Evolutionary conservation across 2,113 vertebrate genomes (phyloP).

Genomic region (Gasterosteus aculeatus): DNA sequence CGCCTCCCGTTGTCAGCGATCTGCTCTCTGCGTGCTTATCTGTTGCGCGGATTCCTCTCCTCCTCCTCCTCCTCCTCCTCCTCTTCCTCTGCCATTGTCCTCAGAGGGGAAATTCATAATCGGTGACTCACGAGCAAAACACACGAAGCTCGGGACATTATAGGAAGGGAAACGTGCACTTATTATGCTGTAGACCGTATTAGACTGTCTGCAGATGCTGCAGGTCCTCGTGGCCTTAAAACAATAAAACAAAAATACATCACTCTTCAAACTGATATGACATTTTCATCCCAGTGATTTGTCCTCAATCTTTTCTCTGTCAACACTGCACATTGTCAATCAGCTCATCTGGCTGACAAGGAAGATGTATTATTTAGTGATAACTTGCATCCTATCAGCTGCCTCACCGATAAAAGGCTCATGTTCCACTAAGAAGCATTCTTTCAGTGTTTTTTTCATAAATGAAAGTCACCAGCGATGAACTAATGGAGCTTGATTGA

Average conservation of each 20-base stretch:
- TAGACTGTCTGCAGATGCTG: constrained; percentile 30
- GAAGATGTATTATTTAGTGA: constrained; percentile 34
- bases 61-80: not conserved
- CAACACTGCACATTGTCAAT: not conserved
- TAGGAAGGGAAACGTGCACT: constrained; percentile 11
- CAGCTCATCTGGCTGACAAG: not conserved
- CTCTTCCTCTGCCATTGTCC: not conserved
- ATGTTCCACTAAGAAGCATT: not conserved
- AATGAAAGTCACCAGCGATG: not conserved
- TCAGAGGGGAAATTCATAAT: constrained; percentile 8
- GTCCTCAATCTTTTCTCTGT: not conserved
- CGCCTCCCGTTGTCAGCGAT: not conserved
- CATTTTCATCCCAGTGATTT: not conserved
- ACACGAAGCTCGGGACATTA: constrained; percentile 18
- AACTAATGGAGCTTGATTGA: not conserved
- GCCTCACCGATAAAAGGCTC: not conserved
- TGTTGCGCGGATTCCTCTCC: constrained; percentile 42
- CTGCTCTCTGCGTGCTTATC: constrained; percentile 50
- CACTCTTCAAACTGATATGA: not conserved
- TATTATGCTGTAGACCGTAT: not conserved
- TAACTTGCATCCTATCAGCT: constrained; percentile 32
- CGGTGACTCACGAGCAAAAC: constrained; percentile 25
- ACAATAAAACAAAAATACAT: not conserved
- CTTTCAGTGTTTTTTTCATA: not conserved
- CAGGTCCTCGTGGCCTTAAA: constrained; percentile 32